These are phyloP conservation scores for Agapornis roseicollis DNA, from an alignment of 2,113 vertebrate species.

Conservation along the genomic window DNA sequence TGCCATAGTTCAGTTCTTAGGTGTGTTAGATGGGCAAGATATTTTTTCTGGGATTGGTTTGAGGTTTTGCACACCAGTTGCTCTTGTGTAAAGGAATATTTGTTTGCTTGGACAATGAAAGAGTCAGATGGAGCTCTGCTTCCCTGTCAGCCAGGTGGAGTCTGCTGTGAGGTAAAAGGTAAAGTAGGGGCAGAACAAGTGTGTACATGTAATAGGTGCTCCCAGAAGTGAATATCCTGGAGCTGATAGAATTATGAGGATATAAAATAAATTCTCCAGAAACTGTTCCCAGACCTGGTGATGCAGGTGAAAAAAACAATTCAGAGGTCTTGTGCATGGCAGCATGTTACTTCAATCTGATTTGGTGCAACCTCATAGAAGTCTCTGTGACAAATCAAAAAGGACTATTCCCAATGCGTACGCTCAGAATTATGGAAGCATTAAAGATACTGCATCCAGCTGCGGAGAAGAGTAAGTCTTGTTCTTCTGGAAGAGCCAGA, in stretches of 20 bases:
- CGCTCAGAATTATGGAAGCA: fast-evolving
- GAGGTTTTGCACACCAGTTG: not conserved
- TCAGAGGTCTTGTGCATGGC: fast-evolving
- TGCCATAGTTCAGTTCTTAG: fast-evolving
- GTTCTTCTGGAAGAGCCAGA: not conserved
- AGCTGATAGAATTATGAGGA: not conserved
- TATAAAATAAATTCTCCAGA: fast-evolving
- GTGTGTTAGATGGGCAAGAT: not conserved
- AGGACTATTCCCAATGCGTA: fast-evolving
- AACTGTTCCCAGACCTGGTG: not conserved
- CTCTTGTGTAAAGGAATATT: not conserved
- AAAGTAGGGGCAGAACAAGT: fast-evolving
- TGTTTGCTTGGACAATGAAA: not conserved
- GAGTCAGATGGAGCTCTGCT: not conserved
- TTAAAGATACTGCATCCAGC: fast-evolving
- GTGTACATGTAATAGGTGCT: fast-evolving
- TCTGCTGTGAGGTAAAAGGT: not conserved
- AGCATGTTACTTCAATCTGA: no score
- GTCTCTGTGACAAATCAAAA: not conserved
- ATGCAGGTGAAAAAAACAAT: not conserved
- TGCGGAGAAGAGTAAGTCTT: fast-evolving
- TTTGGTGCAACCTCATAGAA: not conserved
- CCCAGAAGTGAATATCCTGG: fast-evolving
- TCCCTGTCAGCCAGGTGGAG: not conserved
- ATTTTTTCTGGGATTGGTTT: not conserved